Base-by-base conservation (phyloP, 2,888 invertebrate species). In the Diaperis boleti region DNA sequence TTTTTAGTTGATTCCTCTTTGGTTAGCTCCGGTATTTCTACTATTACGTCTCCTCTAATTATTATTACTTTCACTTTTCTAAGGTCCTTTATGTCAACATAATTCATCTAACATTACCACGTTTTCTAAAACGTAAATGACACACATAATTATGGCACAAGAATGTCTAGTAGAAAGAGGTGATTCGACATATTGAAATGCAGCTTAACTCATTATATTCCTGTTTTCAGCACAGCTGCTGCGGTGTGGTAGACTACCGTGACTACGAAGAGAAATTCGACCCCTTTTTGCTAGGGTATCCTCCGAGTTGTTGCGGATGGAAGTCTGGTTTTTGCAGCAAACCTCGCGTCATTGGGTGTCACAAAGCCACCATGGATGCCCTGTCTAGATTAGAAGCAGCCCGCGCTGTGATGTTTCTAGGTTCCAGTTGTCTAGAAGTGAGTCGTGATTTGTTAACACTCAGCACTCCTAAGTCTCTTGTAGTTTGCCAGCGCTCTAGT, bases 211-310 rank as follows among this genome's bases (percentile, higher is more conserved):
- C 5, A 13, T 42, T 42, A 14, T 2, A 13, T 42, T 15, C 7
- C n/a, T n/a, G n/a, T n/a, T n/a, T 11, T 2, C 7, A 47, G 47
- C 7, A 15, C 5, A 3, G 35, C 11, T 55, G 55, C 10, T 55
- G 55, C 31, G 55, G 55, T 10, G 55, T 55, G 1, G 17, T 8
- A 7, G 18, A 13, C n/a, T 55, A 10, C 20, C 11, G 31, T 20
- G 55, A 55, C 15, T 55, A 55, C 13, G 44, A 55, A n/a, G 18
- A 55, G 13, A 55, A 55, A 44, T 44, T 44, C n/a, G 55, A 55
- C 18, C 42, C 44, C 1, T 6, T 33, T 11, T n/a, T 55, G 8
- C 6, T 55, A 1, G 55, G 55, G 0, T 55, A 55, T 31, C 55
- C 55, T 42, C 17, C 29, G 7, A 55, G 55, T 42, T 55, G 55